A percentile compares a stretch with the other conserved stretches of the same genome.
Conservation (phyloP, 2,113 vertebrate species). For the Mustela nigripes region DNA sequence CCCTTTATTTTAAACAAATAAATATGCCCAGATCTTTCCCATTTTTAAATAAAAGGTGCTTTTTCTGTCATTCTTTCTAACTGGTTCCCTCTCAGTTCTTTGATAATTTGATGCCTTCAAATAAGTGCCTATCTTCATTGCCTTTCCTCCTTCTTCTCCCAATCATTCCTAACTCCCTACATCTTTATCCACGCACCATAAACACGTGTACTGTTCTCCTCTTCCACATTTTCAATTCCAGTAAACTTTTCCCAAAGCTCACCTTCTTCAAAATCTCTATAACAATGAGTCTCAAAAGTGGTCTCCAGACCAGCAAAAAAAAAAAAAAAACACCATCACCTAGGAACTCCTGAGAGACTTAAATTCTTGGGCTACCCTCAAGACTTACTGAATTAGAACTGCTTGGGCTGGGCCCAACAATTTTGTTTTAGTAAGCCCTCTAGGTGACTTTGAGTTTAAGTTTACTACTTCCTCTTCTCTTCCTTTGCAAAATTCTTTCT, state of each 20-base stretch:
- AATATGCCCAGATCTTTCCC: not conserved
- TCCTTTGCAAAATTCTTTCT: not conserved
- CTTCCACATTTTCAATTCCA: not conserved
- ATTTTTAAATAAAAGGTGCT: not conserved
- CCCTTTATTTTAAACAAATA: not conserved
- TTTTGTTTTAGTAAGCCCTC: not conserved
- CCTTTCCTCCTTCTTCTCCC: too few species aligned
- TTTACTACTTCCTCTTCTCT: not conserved
- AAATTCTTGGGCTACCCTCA: not conserved
- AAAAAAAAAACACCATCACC: not conserved
- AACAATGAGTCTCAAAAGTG: not conserved
- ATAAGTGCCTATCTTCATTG: not conserved
- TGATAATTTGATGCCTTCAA: not conserved
- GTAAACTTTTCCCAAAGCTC: not conserved
- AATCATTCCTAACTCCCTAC: not conserved
- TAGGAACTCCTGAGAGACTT: not conserved
- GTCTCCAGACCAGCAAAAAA: not conserved
- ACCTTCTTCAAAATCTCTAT: not conserved
- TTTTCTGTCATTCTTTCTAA: not conserved
- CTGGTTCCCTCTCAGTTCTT: not conserved
- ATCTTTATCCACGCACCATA: not conserved
- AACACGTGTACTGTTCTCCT: not conserved
- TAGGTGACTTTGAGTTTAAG: not conserved
- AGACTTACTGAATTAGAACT: slow-evolving; percentile 35
- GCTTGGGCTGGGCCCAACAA: not conserved